phyloP scores from a whole-genome alignment of 92 coral and sea anemone genomes.

The Plumapathes pennacea region DNA sequence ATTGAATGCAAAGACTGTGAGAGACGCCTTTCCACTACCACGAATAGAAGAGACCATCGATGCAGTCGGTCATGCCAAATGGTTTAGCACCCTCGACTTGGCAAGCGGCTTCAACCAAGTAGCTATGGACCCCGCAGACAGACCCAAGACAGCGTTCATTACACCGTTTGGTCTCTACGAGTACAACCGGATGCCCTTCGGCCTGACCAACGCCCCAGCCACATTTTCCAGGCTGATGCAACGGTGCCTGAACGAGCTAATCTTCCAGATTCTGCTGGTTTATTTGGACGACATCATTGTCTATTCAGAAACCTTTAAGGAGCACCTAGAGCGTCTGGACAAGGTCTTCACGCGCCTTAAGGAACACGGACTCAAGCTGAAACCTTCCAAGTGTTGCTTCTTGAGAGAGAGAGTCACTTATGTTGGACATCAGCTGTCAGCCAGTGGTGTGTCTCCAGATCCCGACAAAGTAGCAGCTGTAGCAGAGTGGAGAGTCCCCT shows the following conservation, averaged over 20 bases:
- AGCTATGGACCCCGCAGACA: conserved; percentile 48
- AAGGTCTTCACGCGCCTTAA: conserved; percentile 22
- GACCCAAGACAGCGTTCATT: conserved; percentile 50
- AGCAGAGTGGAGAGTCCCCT: conserved; percentile 47
- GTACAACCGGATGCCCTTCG: conserved; percentile 50
- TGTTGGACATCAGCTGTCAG: conserved; percentile 56
- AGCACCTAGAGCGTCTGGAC: conserved; percentile 53
- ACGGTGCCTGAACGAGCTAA: conserved; percentile 41
- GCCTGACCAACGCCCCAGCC: conserved; percentile 46
- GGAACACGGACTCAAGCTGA: conserved; percentile 49
- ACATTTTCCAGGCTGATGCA: conserved; percentile 62
- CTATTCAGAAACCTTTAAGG: conserved; percentile 34
- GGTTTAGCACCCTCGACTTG: conserved; percentile 18
- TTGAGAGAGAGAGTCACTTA: conserved; percentile 39
- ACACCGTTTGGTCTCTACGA: conserved; percentile 51
- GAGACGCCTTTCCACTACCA: conserved; percentile 32
- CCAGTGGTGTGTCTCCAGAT: conserved; percentile 53
- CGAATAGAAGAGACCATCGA: conserved; percentile 45
- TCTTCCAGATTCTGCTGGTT: conserved; percentile 55
- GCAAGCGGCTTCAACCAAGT: conserved; percentile 63
- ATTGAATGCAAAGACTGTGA: conserved; percentile 17
- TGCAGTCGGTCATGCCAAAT: conserved; percentile 31
- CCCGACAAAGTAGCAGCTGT: conserved; percentile 53
- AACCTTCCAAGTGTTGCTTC: conserved; percentile 53
- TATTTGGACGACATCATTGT: conserved; percentile 52